Percentiles rank a stretch among this genome's conserved stretches.
Evolutionary conservation across 2,888 invertebrate genomes (phyloP).

Genomic region (Drosophila pseudotakahashii): DNA sequence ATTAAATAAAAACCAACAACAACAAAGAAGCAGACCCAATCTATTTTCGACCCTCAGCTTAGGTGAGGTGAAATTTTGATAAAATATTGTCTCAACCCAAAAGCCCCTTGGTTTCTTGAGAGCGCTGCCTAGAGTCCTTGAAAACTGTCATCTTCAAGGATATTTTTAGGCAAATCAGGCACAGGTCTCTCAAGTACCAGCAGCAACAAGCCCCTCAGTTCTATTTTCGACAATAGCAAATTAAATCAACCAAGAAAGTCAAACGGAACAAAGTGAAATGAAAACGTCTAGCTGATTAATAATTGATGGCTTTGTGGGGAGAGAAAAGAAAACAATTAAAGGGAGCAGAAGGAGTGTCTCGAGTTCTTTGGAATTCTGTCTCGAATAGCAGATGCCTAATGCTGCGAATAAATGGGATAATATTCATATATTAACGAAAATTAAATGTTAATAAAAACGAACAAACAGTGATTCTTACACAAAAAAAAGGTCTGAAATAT

Average conservation of each 20-base stretch:
- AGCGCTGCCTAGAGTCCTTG: slow-evolving; percentile 10
- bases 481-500: too few species aligned
- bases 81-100: slow-evolving; percentile 12
- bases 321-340: slow-evolving; percentile 60
- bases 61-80: slow-evolving; percentile 30
- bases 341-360: not conserved
- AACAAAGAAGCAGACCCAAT: slow-evolving; percentile 13
- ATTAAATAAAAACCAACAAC: slow-evolving; percentile 56
- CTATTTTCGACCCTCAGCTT: slow-evolving; percentile 58
- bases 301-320: slow-evolving; percentile 27
- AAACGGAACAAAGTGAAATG: slow-evolving; percentile 42
- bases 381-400: slow-evolving; percentile 1
- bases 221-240: slow-evolving; percentile 36
- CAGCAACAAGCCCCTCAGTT: slow-evolving; percentile 1
- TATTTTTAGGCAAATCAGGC: slow-evolving; percentile 37
- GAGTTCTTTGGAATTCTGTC: not conserved
- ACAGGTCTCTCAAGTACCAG: slow-evolving; percentile 11
- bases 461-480: too few species aligned
- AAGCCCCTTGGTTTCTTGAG: slow-evolving; percentile 18
- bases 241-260: slow-evolving; percentile 39
- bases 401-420: not conserved
- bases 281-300: slow-evolving; percentile 45
- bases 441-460: not conserved
- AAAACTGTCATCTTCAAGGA: slow-evolving; percentile 32
- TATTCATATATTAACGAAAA: not conserved